phyloP scores from a whole-genome alignment of 2,113 vertebrate species.

The Eleginops maclovinus region DNA sequence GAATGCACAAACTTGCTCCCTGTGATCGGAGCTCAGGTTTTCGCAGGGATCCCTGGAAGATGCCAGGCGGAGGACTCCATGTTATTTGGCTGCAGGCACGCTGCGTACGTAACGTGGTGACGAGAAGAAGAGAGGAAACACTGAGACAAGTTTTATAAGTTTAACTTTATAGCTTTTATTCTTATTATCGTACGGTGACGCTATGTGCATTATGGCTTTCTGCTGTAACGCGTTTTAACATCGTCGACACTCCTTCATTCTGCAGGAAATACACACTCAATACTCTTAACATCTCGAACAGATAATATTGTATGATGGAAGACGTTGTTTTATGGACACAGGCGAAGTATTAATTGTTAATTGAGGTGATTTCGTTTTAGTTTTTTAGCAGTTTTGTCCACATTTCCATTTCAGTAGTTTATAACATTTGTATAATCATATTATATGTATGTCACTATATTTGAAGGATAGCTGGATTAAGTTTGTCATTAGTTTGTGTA shows the following conservation, averaged over 20 bases:
- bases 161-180: constrained; percentile 30
- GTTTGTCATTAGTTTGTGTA: background rate
- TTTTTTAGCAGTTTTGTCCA: background rate
- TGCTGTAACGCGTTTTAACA: background rate
- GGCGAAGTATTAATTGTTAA: background rate
- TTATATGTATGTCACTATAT: rapidly evolving
- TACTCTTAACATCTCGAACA: rapidly evolving
- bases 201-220: background rate
- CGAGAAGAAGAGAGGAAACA: constrained; percentile 56
- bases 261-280: background rate
- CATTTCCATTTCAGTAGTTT: too few species aligned
- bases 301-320: too few species aligned
- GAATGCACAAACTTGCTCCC: constrained; percentile 30
- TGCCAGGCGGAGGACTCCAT: constrained; percentile 83
- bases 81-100: constrained; percentile 82
- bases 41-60: constrained; percentile 70
- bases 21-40: constrained; percentile 39
- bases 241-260: background rate
- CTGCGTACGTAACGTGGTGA: constrained; percentile 84
- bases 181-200: background rate
- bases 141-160: constrained; percentile 54
- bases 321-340: background rate
- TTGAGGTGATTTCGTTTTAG: background rate
- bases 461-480: background rate
- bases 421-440: background rate